phyloP scores from a whole-genome alignment of 2,797 vertebrate species.

The Enteromius treurensis region DNA sequence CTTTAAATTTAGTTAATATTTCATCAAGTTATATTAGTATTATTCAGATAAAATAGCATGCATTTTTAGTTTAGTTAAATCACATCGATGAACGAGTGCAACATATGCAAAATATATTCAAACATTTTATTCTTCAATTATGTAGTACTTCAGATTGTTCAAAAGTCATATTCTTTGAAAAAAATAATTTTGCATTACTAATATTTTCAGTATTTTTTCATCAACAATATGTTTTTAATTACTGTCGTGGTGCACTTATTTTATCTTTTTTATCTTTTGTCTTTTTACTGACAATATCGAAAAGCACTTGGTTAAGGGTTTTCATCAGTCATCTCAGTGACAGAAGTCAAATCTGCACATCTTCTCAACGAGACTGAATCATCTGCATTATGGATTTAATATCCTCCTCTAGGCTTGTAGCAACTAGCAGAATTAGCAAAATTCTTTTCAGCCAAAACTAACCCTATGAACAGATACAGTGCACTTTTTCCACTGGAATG shows the following conservation, averaged over 20 bases:
- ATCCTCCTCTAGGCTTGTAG: neutral
- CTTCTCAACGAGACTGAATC: neutral
- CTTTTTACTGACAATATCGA: neutral
- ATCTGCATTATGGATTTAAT: neutral
- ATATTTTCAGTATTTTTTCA: neutral
- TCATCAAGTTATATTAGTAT: neutral
- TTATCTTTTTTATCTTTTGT: no score
- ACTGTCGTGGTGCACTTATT: neutral
- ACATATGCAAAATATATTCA: neutral
- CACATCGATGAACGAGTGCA: neutral
- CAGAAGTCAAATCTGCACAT: neutral
- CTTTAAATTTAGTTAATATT: neutral
- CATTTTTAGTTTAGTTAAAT: neutral
- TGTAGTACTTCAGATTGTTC: neutral
- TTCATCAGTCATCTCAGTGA: neutral
- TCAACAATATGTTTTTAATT: neutral
- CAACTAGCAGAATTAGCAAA: neutral
- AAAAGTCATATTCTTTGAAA: neutral
- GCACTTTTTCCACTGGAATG: neutral
- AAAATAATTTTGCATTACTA: neutral
- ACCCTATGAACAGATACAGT: neutral
- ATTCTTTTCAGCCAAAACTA: slow-evolving; percentile 1
- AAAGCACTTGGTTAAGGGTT: neutral
- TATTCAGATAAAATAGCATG: neutral
- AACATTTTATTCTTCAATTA: neutral